Conservation (phyloP, 2,888 invertebrate genomes). For the Ophonus ardosiacus region DNA sequence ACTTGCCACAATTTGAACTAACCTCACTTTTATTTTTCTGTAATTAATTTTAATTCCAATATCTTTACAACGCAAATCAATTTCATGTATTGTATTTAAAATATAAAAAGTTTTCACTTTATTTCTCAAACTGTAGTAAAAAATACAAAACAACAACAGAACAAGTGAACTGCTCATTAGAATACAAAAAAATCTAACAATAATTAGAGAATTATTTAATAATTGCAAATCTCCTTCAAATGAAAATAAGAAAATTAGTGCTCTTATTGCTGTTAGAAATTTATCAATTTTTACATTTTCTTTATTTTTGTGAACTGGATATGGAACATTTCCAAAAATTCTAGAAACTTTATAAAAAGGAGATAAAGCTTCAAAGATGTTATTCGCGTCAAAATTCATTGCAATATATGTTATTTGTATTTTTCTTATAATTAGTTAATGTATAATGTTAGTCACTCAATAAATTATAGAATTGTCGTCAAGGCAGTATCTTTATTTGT, state of each 20-base stretch:
- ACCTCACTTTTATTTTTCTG: not conserved
- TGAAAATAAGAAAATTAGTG: not conserved
- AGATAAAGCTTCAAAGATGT: not conserved
- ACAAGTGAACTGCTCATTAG: not conserved
- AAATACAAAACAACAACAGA: not conserved
- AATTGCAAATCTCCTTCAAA: not conserved
- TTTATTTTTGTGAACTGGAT: not conserved
- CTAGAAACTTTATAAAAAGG: not conserved
- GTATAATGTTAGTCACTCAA: not conserved
- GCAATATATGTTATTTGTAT: not conserved
- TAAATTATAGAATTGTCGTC: not conserved
- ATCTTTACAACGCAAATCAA: not conserved
- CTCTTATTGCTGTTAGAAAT: not conserved
- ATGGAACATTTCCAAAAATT: not conserved
- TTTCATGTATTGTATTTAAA: not conserved
- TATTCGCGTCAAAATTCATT: not conserved
- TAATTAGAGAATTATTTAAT: not conserved
- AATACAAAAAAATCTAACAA: not conserved
- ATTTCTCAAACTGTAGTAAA: not conserved
- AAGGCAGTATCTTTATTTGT: too few relatives aligned
- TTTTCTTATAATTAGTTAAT: not conserved
- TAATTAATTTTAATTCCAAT: not conserved
- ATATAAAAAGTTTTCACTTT: not conserved
- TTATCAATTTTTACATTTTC: not conserved
- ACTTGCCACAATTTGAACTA: not conserved